Base-by-base conservation (phyloP, 2,888 invertebrate genomes). In the Syrphus vitripennis region DNA sequence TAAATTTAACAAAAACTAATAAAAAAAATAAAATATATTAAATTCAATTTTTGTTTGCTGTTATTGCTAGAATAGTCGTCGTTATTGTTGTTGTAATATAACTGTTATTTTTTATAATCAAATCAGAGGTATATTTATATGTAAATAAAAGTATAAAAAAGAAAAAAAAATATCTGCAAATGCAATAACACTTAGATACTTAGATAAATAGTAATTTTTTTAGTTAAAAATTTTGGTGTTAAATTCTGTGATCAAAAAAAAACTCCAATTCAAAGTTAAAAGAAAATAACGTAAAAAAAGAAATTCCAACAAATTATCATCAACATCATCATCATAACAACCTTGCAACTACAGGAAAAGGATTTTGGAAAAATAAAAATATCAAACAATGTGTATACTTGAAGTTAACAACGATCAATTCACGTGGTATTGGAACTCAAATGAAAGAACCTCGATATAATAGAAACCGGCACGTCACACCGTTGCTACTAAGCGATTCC, bases 91-190 rank as follows among this genome's bases (percentile, higher is more conserved):
- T 87, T 75, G 75, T 83, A 78, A 75, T 83, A 79, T 79, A 87
- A 82, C 77, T 83, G 87, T 87, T 87, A 87, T 87, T 83, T 87
- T 86, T 87, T 87, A 83, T 87, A 83, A 83, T 75, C 75, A 79
- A 65, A 65, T 50, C 82, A 87, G 78, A 86, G 71, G 77, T 86
- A 86, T 86, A 86, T 83, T 87, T 83, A 87, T 83, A 79, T 87
- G 87, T 87, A 87, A 87, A 87, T 83, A 81, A 19, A 31, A 42
- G 29, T n/a, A 34, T 74, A 19, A 40, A 21, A 65, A 31, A 3
- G 40, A 67, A 65, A 48, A 48, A 48, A 45, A 71, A 45, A 72
- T 72, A 57, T 75, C 76, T 84, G 61, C 79, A 74, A 74, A 77
- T 40, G 77, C 82, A 86, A 82, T 82, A 86, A 86, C 57, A 75